phyloP scores from a whole-genome alignment of 2,113 vertebrate species.

The Carassius gibelio region DNA sequence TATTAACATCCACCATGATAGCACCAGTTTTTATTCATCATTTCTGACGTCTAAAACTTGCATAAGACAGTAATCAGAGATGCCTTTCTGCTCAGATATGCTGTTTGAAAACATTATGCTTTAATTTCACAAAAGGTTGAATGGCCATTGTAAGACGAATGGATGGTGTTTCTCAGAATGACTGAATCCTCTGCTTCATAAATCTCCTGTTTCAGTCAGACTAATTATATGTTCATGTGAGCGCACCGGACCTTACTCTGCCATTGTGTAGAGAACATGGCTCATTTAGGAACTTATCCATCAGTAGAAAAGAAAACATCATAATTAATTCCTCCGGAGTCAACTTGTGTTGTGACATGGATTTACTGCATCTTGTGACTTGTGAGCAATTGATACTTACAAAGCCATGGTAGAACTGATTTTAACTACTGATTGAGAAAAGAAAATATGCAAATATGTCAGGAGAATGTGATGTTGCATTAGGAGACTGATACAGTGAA shows the following conservation, averaged over 20 bases:
- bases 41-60: neutral
- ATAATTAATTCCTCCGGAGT: slow-evolving; percentile 49
- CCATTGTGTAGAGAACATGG: slow-evolving; percentile 37
- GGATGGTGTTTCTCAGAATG: neutral
- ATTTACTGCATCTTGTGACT: slow-evolving; percentile 46
- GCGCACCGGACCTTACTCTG: slow-evolving; percentile 46
- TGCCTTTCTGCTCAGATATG: neutral
- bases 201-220: neutral
- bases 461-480: slow-evolving; percentile 12
- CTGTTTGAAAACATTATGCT: neutral
- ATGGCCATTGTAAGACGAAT: neutral
- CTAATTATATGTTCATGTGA: slow-evolving; percentile 38
- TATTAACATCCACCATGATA: neutral
- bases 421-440: slow-evolving; percentile 32
- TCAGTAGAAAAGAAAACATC: slow-evolving; percentile 54
- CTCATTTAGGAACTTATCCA: slow-evolving; percentile 50
- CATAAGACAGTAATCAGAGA: neutral
- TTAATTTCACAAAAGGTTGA: slow-evolving; percentile 1
- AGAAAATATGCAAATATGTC: slow-evolving; percentile 17
- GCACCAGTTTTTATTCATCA: neutral
- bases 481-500: neutral
- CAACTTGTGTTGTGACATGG: slow-evolving; percentile 42
- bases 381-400: slow-evolving; percentile 11
- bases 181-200: slow-evolving; percentile 18
- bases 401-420: slow-evolving; percentile 24